Conservation (phyloP, 2,113 vertebrate species). For the Macrotis lagotis region DNA sequence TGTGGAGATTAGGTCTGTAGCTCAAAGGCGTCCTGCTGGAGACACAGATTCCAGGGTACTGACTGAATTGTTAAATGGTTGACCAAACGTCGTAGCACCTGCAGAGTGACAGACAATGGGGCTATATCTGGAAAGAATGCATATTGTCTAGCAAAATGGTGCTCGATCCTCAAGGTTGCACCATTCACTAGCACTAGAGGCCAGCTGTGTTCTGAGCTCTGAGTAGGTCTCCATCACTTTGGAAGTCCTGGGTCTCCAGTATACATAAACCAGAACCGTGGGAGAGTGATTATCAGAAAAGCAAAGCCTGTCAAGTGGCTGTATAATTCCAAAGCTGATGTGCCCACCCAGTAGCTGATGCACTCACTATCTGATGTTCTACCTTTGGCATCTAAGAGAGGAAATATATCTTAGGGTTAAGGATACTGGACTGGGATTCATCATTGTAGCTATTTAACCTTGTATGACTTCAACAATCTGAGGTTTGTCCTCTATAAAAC, state of each 20-base stretch:
- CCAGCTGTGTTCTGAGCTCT: no score
- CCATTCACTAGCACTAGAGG: no score
- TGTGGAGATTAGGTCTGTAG: constrained; percentile 12
- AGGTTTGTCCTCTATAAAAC: neutral
- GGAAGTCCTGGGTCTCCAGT: no score
- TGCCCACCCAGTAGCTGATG: neutral
- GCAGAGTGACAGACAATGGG: no score
- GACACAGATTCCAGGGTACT: neutral
- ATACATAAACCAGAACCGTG: neutral
- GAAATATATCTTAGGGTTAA: neutral
- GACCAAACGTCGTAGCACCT: no score
- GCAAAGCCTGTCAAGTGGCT: constrained; percentile 26
- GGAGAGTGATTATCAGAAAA: constrained; percentile 61
- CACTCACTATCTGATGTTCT: neutral
- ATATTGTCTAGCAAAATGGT: no score
- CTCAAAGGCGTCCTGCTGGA: constrained; percentile 31
- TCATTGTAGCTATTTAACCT: neutral
- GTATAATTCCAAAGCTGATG: constrained; percentile 65
- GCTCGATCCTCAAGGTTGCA: no score
- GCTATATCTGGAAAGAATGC: neutral
- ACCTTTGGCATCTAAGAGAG: neutral
- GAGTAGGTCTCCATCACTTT: no score
- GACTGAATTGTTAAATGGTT: neutral
- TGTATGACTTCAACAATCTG: neutral
- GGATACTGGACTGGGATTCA: neutral